Evolutionary conservation across 2,888 invertebrate genomes (phyloP).

Genomic region (Graphium colonna): DNA sequence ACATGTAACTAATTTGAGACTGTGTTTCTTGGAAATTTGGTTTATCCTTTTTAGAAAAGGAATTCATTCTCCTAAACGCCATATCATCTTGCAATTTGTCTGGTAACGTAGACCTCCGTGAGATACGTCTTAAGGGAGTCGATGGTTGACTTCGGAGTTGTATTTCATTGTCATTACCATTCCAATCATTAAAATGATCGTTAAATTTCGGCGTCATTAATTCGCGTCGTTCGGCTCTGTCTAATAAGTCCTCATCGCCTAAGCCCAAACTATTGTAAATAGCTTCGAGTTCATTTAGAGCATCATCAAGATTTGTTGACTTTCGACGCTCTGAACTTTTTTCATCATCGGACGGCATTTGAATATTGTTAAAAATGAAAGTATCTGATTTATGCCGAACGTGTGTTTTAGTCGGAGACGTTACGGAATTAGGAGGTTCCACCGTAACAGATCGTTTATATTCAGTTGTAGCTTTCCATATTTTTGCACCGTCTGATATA

Average conservation of each 20-base stretch:
- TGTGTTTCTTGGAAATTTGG: constrained; percentile 59
- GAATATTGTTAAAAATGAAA: constrained; percentile 51
- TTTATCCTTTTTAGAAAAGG: constrained; percentile 71
- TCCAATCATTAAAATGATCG: constrained; percentile 73
- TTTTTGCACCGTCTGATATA: constrained; percentile 57
- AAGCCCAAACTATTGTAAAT: constrained; percentile 93
- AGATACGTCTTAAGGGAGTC: constrained; percentile 62
- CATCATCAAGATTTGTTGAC: constrained; percentile 91
- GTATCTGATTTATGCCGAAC: constrained; percentile 72
- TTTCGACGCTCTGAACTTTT: constrained; percentile 78
- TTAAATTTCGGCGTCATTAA: constrained; percentile 78
- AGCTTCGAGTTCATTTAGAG: constrained; percentile 93
- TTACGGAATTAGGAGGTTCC: constrained; percentile 53
- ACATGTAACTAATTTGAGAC: constrained; percentile 83
- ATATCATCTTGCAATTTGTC: constrained; percentile 88
- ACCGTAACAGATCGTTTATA: constrained; percentile 65
- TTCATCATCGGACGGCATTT: constrained; percentile 72
- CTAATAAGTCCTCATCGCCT: constrained; percentile 89
- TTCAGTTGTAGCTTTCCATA: constrained; percentile 74
- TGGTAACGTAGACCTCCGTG: constrained; percentile 76
- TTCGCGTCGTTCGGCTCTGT: constrained; percentile 88
- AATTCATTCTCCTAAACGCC: constrained; percentile 87
- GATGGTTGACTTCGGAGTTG: constrained; percentile 69
- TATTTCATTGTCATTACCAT: constrained; percentile 71
- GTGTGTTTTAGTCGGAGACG: constrained; percentile 66